These are phyloP conservation scores for Drosophila falleni DNA, from an alignment of 2,888 invertebrate species.

Conservation along the genomic window DNA sequence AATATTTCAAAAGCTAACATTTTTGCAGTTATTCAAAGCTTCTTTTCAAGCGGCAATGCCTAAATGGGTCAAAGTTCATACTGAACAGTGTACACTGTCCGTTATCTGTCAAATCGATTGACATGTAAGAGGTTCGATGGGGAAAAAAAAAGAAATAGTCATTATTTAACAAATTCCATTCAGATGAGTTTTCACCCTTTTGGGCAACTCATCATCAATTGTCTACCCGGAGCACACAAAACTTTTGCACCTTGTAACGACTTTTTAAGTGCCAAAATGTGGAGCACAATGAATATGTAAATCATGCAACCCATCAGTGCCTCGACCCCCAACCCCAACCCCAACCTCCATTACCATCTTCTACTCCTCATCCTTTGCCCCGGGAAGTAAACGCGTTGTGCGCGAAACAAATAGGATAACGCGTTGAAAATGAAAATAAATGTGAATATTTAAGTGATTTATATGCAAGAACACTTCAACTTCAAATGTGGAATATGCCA, in stretches of 20 bases:
- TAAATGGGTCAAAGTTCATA: slow-evolving; percentile 26
- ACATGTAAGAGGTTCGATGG: slow-evolving; percentile 19
- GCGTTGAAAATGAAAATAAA: slow-evolving; percentile 73
- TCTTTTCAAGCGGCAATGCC: slow-evolving; percentile 15
- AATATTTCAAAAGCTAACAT: not conserved
- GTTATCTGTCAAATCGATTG: slow-evolving; percentile 42
- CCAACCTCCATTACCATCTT: not conserved
- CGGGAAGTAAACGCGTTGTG: slow-evolving; percentile 26
- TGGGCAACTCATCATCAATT: slow-evolving; percentile 30
- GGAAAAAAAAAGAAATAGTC: slow-evolving; percentile 1
- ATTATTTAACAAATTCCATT: slow-evolving; percentile 35
- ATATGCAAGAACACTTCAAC: slow-evolving; percentile 58
- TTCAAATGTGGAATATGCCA: slow-evolving; percentile 42
- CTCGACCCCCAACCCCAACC: not conserved
- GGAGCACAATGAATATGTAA: slow-evolving; percentile 72
- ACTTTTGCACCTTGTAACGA: slow-evolving; percentile 74
- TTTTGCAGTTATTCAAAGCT: not conserved
- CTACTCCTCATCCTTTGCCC: slow-evolving; percentile 2
- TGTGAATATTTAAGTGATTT: slow-evolving; percentile 73
- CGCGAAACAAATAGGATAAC: slow-evolving; percentile 61
- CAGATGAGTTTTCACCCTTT: slow-evolving; percentile 26
- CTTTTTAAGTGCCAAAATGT: slow-evolving; percentile 73
- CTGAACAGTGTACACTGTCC: not conserved
- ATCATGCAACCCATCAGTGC: slow-evolving; percentile 19
- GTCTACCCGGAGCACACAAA: slow-evolving; percentile 53